phyloP scores from a whole-genome alignment of 2,797 vertebrate genomes.

The Scolopax rusticola region DNA sequence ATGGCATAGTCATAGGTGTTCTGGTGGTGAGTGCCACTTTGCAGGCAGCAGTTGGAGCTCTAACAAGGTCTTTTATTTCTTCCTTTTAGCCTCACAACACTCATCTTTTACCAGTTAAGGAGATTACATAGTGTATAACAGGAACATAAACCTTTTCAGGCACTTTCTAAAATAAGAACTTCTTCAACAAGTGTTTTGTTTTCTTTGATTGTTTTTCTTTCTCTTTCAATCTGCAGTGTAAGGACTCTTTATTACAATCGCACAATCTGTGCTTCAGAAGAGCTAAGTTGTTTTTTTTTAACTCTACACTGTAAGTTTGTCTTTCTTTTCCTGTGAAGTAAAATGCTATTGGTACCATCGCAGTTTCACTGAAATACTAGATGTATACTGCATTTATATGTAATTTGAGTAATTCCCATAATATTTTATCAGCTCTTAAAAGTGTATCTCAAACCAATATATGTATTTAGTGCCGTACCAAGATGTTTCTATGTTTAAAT shows the following conservation, averaged over 20 bases:
- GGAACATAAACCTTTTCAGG: not conserved
- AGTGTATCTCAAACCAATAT: not conserved
- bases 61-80: not conserved
- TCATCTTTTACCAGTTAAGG: not conserved
- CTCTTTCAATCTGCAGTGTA: not conserved
- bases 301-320: not conserved
- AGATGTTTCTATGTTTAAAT: not conserved
- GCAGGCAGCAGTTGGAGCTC: not conserved
- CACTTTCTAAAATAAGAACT: not conserved
- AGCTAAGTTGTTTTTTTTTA: not conserved
- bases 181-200: not conserved
- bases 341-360: not conserved
- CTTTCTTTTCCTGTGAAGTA: not conserved
- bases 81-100: not conserved
- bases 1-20: fast-evolving
- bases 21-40: not conserved
- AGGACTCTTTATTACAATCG: not conserved
- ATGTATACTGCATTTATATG: not conserved
- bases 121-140: not conserved
- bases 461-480: not conserved
- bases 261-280: not conserved
- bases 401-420: not conserved
- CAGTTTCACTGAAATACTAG: not conserved
- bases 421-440: not conserved
- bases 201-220: not conserved